Conservation (phyloP, 2,113 vertebrate genomes). For the Brachirus orientalis region DNA sequence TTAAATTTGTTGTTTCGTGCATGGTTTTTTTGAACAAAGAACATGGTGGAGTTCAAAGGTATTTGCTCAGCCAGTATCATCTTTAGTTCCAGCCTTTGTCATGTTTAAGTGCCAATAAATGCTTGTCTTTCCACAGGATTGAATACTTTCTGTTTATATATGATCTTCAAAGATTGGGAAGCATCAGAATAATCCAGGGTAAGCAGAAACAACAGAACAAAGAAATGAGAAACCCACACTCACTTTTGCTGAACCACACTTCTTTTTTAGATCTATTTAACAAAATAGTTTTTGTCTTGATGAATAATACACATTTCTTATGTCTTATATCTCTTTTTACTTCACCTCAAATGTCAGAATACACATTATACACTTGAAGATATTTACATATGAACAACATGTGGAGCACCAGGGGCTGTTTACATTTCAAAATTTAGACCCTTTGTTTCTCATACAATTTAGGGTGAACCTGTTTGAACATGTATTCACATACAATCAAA, state of each 20-base stretch:
- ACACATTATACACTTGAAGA: conserved; percentile 78
- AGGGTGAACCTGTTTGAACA: conserved; percentile 32
- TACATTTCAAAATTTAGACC: conserved; percentile 28
- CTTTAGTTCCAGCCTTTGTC: background rate
- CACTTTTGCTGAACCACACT: conserved; percentile 84
- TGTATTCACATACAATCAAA: conserved; percentile 62
- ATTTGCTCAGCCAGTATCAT: conserved; percentile 1
- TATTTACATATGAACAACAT: conserved; percentile 79
- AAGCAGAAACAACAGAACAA: conserved; percentile 4
- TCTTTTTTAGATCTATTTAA: conserved; percentile 92
- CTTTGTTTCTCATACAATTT: conserved; percentile 28
- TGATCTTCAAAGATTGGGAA: no score
- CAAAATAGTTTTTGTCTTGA: conserved; percentile 93
- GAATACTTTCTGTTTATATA: no score
- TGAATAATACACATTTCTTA: conserved; percentile 86
- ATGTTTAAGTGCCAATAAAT: conserved; percentile 6
- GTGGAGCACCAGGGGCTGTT: conserved; percentile 71
- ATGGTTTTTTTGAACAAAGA: background rate
- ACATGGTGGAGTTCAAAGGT: no score
- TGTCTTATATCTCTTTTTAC: conserved; percentile 50
- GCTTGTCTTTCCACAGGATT: background rate
- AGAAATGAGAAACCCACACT: conserved; percentile 64
- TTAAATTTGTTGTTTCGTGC: background rate
- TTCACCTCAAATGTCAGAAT: conserved; percentile 76
- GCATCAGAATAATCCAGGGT: background rate